Percentiles rank a stretch among this genome's conserved stretches.
Evolutionary conservation across 2,888 invertebrate species (phyloP).

Genomic region (Zele albiditarsus): DNA sequence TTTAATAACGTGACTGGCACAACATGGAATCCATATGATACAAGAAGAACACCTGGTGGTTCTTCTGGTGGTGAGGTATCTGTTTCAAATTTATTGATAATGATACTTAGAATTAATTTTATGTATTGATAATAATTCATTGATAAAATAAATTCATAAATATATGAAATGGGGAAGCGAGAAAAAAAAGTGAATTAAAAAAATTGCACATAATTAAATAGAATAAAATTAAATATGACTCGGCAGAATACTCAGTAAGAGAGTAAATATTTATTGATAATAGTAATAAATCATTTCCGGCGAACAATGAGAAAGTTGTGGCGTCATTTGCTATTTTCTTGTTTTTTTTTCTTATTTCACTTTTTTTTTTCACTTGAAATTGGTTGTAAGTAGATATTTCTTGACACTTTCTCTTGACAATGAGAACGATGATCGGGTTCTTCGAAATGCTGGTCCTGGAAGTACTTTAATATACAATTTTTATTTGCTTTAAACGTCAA

Average conservation of each 20-base stretch:
- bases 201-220: too few species aligned
- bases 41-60: conserved; percentile 84
- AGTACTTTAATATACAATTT: neutral
- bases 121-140: too few species aligned
- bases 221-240: too few species aligned
- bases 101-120: too few species aligned
- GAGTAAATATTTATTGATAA: neutral
- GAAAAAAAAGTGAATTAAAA: neutral
- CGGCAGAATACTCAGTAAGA: too few species aligned
- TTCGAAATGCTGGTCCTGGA: neutral
- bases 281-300: neutral
- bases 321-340: neutral
- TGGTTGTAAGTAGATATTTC: neutral
- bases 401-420: conserved; percentile 3
- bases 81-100: conserved; percentile 3
- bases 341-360: neutral
- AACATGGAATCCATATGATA: conserved; percentile 89
- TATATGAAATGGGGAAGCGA: neutral
- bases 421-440: neutral
- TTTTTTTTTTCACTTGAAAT: neutral
- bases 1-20: conserved; percentile 85
- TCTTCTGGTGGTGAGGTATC: conserved; percentile 91
- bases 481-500: neutral
- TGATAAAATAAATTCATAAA: neutral
- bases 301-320: neutral